Base-by-base conservation (phyloP, 2,888 invertebrate species). In the Agriopis leucophaearia region DNA sequence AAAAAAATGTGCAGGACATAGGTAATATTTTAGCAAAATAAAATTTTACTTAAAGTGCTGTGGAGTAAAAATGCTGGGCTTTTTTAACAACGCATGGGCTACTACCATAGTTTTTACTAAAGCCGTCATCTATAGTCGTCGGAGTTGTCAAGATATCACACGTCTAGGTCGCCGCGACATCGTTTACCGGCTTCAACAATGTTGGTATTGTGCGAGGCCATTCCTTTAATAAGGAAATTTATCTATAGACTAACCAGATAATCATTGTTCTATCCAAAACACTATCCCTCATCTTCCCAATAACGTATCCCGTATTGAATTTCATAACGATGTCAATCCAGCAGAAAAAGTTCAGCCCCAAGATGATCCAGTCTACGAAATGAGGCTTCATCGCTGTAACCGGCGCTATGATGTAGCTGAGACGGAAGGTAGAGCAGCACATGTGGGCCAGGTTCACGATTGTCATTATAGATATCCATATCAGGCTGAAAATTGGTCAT, bases 261-360 rank as follows among this genome's bases (percentile, higher is more conserved):
- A 88, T 85, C 12, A 71, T 73, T 13, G 61, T 68, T 51, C 84
- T 85, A 4, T 80, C 76, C 75, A 92, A 66, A 8, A 85, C 76
- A 7, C 89, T 77, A 35, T 74, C 70, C 8, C 70, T 65, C 38
- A 27, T 16, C 1, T 60, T 66, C 3, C 70, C 71, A 5, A 81
- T 76, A 16, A 79, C 69, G 61, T 82, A 87, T 13, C 92, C 92
- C 0, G 81, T 83, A 57, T 89, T 87, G 69, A 89, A 87, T 4
- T 77, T 81, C n/a, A 91, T 35, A 10, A 81, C 9, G 5, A 91
- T 78, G 63, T 92, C 90, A 0, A 85, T 0, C 15, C 87, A 67
- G 66, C 89, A 88, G n/a, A 87, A 13, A 0, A 78, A 6, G 51
- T 91, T 69, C 0, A 88, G 66, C 0, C 62, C 44, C 3, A 88